These are phyloP conservation scores for Poecilia velifera DNA, from an alignment of 2,797 vertebrate species.

Conservation along the genomic window DNA sequence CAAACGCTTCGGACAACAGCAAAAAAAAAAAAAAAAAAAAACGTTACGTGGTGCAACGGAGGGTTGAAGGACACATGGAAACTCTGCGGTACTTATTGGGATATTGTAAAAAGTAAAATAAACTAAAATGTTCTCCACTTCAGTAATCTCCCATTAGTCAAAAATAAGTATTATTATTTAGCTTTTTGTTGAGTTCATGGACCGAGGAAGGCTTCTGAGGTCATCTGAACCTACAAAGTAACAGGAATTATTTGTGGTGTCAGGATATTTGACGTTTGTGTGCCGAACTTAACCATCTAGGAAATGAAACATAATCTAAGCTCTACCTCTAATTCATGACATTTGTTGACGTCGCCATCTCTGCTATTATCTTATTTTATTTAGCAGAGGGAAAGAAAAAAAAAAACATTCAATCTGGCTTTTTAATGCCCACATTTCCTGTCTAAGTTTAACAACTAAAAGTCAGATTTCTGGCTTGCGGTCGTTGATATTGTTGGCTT, in stretches of 20 bases:
- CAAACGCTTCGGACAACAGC: constrained; percentile 69
- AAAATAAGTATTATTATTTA: background rate
- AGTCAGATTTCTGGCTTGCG: background rate
- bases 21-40: constrained; percentile 21
- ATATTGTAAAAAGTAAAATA: background rate
- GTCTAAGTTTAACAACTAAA: background rate
- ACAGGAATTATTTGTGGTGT: background rate
- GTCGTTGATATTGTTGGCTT: too few relatives aligned
- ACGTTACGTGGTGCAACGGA: constrained; percentile 4
- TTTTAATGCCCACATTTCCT: background rate
- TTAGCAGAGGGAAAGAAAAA: background rate
- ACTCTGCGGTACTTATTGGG: background rate
- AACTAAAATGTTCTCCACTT: too few relatives aligned
- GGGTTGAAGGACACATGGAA: constrained; percentile 20
- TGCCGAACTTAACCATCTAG: background rate
- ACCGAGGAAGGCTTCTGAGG: background rate
- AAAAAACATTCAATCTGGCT: background rate
- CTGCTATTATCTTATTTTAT: background rate
- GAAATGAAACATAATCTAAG: background rate
- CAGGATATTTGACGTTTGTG: background rate
- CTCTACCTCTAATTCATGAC: background rate
- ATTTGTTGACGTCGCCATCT: background rate
- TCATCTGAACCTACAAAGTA: background rate
- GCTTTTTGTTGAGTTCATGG: background rate
- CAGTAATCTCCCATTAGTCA: too few relatives aligned